Base-by-base conservation (phyloP, 2,797 vertebrate genomes). In the Antennarius maculatus region DNA sequence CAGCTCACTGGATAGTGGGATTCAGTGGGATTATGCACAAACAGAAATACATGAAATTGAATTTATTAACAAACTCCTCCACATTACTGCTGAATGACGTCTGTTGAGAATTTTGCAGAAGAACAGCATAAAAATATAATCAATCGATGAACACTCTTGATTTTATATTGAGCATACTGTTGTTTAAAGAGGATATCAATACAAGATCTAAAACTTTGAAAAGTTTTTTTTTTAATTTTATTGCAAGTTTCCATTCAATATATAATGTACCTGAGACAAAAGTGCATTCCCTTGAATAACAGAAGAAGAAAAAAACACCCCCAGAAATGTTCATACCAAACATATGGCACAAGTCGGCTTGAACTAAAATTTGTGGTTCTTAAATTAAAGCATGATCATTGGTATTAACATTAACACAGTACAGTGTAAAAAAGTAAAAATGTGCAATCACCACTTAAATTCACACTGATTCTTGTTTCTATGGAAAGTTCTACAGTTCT, bases 91-190 rank as follows among this genome's bases (percentile, higher is more conserved):
- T 69, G 31, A 77, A 65, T 56, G 6, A 55, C 8, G 8, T 45
- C 13, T 16, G 37, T 31, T 53, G 51, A 60, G 11, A 66, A 45
- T 28, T 46, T 23, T 3, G 52, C 6, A 13, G 1, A 69, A 69
- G 59, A 50, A 56, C 5, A 28, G 6, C 8, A 53, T 48, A 7
- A 69, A 51, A 53, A 23, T 4, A 47, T 13, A 56, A 59, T 61
- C 7, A 64, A 54, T 49, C 43, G 23, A 61, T 55, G 3, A 79
- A 56, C 43, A 66, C 2, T 48, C 61, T 63, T 31, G n/a, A 65
- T 46, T 80, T 72, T 65, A 80, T 72, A 82, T 39, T 55, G 68
- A 64, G 45, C 62, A 71, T 54, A 54, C 14, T 12, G 37, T 45
- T 5, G 61, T 5, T 61, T 49, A 37, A 74, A 80, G 72, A 28